These are phyloP conservation scores for Nephotettix cincticeps DNA, from an alignment of 1,140 invertebrate species.

Conservation along the genomic window DNA sequence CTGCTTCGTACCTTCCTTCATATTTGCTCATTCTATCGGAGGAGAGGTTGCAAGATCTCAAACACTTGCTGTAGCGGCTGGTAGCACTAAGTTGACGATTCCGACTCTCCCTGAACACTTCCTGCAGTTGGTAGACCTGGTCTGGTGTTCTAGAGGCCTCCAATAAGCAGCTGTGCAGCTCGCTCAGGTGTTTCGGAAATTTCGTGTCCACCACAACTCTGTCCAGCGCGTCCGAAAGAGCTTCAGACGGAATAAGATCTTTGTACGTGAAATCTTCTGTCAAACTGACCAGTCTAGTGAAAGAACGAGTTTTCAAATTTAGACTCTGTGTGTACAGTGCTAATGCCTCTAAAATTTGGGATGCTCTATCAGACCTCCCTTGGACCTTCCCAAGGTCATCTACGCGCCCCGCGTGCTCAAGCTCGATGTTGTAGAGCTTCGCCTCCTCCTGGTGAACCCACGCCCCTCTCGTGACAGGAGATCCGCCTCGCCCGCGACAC, in stretches of 20 bases:
- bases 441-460: background rate
- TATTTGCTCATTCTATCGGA: background rate
- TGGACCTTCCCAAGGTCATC: background rate
- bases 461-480: background rate
- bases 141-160: background rate
- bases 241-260: background rate
- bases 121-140: slow-evolving; percentile 1
- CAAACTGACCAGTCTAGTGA: background rate
- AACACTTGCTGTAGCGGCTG: background rate
- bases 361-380: background rate
- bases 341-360: background rate
- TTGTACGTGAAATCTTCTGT: background rate
- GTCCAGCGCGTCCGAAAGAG: background rate
- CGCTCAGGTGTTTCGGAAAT: background rate
- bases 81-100: background rate
- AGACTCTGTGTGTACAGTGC: slow-evolving; percentile 9
- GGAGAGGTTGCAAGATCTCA: background rate
- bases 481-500: background rate
- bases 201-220: background rate
- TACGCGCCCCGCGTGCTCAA: background rate
- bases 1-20: background rate
- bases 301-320: background rate
- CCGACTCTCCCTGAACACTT: slow-evolving; percentile 3
- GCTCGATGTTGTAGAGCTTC: slow-evolving; percentile 5
- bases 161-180: background rate